These are phyloP conservation scores for Pteromalus puparum DNA, from an alignment of 1,140 invertebrate species.

Conservation along the genomic window DNA sequence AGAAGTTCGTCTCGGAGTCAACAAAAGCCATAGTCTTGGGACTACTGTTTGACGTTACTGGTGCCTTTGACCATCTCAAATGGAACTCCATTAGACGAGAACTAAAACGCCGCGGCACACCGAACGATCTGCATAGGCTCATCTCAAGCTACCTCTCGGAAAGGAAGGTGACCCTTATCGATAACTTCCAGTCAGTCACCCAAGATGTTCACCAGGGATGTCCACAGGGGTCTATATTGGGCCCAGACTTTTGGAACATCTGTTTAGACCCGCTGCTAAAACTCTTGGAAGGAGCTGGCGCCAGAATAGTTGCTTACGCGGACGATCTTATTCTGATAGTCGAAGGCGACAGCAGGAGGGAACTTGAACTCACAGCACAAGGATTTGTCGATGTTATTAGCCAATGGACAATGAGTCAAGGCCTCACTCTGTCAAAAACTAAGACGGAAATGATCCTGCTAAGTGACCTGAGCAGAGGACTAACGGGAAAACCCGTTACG, in stretches of 20 bases:
- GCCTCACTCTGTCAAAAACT: too few relatives aligned
- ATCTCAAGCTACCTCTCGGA: too few relatives aligned
- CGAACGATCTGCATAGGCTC: too few relatives aligned
- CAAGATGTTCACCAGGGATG: not conserved
- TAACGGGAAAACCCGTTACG: too few relatives aligned
- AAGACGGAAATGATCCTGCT: slow-evolving; percentile 29
- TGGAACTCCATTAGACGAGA: not conserved
- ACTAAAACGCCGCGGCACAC: not conserved
- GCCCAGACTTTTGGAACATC: not conserved
- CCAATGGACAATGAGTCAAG: too few relatives aligned
- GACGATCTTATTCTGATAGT: not conserved
- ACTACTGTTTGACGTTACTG: not conserved
- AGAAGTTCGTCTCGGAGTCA: too few relatives aligned
- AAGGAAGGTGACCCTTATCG: not conserved
- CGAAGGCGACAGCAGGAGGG: not conserved
- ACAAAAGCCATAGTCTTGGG: not conserved
- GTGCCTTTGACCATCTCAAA: slow-evolving; percentile 1
- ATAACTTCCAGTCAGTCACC: too few relatives aligned
- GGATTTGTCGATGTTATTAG: too few relatives aligned
- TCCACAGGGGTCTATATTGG: not conserved
- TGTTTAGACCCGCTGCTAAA: not conserved
- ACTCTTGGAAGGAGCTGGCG: not conserved
- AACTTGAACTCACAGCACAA: too few relatives aligned
- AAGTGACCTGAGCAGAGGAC: not conserved
- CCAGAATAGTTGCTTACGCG: not conserved